Evolutionary conservation across 2,113 vertebrate genomes (phyloP).

Genomic region (Sinocyclocheilus anshuiensis): DNA sequence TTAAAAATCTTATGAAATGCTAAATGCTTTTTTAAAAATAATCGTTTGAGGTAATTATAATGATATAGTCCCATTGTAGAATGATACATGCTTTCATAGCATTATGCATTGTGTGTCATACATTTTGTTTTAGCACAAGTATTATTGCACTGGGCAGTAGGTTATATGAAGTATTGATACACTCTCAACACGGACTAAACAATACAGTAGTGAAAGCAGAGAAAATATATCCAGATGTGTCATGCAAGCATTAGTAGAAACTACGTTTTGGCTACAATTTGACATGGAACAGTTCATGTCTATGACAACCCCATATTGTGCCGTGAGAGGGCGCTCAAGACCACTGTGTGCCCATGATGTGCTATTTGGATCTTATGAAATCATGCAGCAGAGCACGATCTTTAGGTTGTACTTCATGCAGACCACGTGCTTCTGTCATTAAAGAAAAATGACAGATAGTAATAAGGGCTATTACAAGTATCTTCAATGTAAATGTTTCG

Average conservation of each 20-base stretch:
- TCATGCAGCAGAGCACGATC: no score
- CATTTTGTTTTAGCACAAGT: background rate
- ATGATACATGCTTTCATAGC: background rate
- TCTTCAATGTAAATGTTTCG: no score
- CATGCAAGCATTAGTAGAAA: background rate
- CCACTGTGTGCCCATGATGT: background rate
- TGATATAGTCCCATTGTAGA: background rate
- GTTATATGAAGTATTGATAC: background rate
- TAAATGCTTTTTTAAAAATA: background rate
- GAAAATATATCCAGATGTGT: background rate
- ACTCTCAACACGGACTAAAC: background rate
- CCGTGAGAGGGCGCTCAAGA: conserved; percentile 47
- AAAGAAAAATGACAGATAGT: no score
- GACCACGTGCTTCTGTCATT: no score
- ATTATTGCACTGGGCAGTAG: background rate
- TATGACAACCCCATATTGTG: background rate
- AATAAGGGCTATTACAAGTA: no score
- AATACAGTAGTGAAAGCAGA: background rate
- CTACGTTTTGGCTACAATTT: background rate
- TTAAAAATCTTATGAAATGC: background rate
- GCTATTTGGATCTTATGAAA: no score
- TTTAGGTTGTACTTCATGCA: no score
- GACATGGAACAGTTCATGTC: background rate
- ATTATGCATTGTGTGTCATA: background rate
- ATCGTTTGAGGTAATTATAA: background rate